Conservation (phyloP, 2,797 vertebrate genomes). For the Melanotaenia trifasciata region DNA sequence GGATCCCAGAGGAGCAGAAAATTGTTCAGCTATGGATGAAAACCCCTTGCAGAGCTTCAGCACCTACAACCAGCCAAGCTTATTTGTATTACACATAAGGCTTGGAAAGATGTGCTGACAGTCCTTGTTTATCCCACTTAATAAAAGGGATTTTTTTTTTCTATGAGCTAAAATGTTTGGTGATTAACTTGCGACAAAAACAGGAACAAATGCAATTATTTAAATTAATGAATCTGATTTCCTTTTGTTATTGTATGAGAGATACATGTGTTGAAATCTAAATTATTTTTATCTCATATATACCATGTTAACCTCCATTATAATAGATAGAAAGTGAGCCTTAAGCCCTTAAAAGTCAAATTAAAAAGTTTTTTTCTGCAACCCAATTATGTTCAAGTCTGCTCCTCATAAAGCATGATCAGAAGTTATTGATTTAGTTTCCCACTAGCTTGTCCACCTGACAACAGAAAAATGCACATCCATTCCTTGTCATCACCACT, state of each 20-base stretch:
- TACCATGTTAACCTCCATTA: not conserved
- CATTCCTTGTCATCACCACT: constrained; percentile 36
- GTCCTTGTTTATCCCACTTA: constrained; percentile 66
- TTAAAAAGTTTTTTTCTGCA: constrained; percentile 30
- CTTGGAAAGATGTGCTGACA: constrained; percentile 73
- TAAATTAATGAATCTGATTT: constrained; percentile 59
- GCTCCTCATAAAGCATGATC: constrained; percentile 15
- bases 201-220: constrained; percentile 64
- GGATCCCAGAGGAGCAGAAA: constrained; percentile 76
- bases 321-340: constrained; percentile 20
- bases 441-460: constrained; percentile 33
- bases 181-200: constrained; percentile 65
- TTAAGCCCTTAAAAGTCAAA: constrained; percentile 50
- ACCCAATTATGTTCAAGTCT: constrained; percentile 13
- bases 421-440: constrained; percentile 34
- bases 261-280: constrained; percentile 33
- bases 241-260: constrained; percentile 36
- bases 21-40: constrained; percentile 79
- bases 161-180: constrained; percentile 42
- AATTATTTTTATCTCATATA: not conserved
- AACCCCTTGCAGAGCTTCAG: constrained; percentile 51
- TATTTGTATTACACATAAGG: constrained; percentile 71
- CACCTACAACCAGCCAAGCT: constrained; percentile 56
- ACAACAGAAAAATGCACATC: constrained; percentile 28
- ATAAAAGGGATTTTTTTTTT: constrained; percentile 38